Percentiles rank a stretch among this genome's conserved stretches.
Conservation (phyloP, 2,113 vertebrate genomes). For the Oreotrochilus melanogaster region DNA sequence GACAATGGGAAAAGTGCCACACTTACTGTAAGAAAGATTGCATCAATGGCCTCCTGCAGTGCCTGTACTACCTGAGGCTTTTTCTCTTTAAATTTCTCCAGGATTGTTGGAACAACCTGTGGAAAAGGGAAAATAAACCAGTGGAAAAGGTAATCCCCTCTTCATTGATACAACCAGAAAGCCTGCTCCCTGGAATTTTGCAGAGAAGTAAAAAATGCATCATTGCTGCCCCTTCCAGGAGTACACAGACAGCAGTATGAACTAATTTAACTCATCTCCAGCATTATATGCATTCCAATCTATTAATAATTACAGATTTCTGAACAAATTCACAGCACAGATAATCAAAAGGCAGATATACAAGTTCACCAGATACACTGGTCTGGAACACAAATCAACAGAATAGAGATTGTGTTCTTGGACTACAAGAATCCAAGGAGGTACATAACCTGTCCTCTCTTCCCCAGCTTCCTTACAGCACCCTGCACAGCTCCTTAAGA, state of each 20-base stretch:
- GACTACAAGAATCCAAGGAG: background rate
- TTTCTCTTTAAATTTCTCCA: slow-evolving; percentile 99
- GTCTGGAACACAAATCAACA: background rate
- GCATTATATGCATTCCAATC: background rate
- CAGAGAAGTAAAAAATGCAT: background rate
- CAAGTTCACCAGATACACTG: background rate
- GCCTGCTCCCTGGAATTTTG: background rate
- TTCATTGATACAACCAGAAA: background rate
- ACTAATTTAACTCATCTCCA: background rate
- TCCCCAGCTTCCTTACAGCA: background rate
- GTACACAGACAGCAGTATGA: background rate
- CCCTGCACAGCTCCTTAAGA: background rate
- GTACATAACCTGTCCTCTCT: background rate
- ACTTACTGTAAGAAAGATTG: slow-evolving; percentile 95
- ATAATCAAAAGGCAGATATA: background rate
- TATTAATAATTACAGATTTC: background rate
- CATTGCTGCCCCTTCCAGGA: background rate
- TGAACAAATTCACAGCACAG: background rate
- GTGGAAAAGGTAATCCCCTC: background rate
- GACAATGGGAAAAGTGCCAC: background rate
- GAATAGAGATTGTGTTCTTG: background rate
- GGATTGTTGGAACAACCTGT: slow-evolving; percentile 94
- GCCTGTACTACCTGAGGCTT: slow-evolving; percentile 96
- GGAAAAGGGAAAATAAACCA: background rate
- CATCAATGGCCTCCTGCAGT: slow-evolving; percentile 95